A percentile compares a stretch with the other conserved stretches of the same genome.
Evolutionary conservation across 2,113 vertebrate species (phyloP).

Genomic region (Chloroceryle aenea): DNA sequence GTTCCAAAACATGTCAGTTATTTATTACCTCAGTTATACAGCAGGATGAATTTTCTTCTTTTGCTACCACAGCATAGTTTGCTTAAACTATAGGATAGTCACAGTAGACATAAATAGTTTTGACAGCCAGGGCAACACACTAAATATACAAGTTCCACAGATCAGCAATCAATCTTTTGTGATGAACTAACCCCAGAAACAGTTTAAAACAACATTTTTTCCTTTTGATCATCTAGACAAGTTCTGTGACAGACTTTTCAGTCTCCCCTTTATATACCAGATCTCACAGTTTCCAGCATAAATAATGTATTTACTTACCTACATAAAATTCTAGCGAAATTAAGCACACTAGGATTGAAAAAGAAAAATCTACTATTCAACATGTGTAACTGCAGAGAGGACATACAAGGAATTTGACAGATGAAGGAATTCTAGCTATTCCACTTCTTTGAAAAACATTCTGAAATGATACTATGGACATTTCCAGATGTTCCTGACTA

Average conservation of each 20-base stretch:
- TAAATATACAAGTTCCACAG: slow-evolving; percentile 61
- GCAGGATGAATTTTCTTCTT: background rate
- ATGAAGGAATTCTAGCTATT: background rate
- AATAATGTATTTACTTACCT: slow-evolving; percentile 33
- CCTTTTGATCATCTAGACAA: slow-evolving; percentile 64
- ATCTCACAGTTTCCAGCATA: slow-evolving; percentile 52
- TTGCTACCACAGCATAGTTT: background rate
- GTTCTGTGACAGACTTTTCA: slow-evolving; percentile 40
- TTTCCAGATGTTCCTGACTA: background rate
- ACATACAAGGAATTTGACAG: background rate
- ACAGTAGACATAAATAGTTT: slow-evolving; percentile 60
- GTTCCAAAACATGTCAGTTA: slow-evolving; percentile 22
- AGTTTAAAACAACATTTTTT: slow-evolving; percentile 27
- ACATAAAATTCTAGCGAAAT: slow-evolving; percentile 9
- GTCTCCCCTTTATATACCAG: slow-evolving; percentile 7
- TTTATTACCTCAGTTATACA: background rate
- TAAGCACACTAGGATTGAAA: background rate
- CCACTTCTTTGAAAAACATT: background rate
- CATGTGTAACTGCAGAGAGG: background rate
- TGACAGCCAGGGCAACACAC: slow-evolving; percentile 46
- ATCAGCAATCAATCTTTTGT: slow-evolving; percentile 51
- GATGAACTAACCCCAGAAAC: slow-evolving; percentile 31
- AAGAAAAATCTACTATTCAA: background rate
- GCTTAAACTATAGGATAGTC: background rate
- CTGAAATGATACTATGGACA: background rate